A percentile compares a stretch with the other conserved stretches of the same genome.
Conservation (phyloP, 2,888 invertebrate species). For the Eupithecia abbreviata region DNA sequence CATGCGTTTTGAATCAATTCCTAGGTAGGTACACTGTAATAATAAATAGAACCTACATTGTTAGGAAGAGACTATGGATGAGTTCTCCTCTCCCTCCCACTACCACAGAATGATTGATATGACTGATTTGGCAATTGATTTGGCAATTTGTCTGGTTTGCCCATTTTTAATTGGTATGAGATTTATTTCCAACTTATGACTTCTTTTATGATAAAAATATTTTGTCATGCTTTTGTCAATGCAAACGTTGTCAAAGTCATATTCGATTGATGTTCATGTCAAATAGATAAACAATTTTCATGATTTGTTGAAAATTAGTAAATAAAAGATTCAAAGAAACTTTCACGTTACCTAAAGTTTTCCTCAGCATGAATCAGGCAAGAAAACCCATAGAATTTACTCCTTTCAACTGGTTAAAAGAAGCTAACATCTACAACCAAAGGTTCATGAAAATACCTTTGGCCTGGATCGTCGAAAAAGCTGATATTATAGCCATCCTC, state of each 20-base stretch:
- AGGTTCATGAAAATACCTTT: conserved; percentile 51
- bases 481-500: conserved; percentile 63
- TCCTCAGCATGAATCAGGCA: background rate
- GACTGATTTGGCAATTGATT: too few relatives aligned
- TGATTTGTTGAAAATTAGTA: background rate
- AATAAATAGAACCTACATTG: background rate
- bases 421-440: conserved; percentile 55
- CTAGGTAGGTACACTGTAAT: too few relatives aligned
- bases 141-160: too few relatives aligned
- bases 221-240: background rate
- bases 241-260: background rate
- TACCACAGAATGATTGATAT: too few relatives aligned
- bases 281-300: background rate
- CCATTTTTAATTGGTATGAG: too few relatives aligned
- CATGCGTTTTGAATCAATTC: background rate
- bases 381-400: conserved; percentile 18
- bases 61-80: background rate
- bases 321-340: background rate
- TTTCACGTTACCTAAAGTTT: background rate
- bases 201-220: too few relatives aligned
- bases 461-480: conserved; percentile 62
- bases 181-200: too few relatives aligned
- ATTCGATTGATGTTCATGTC: background rate
- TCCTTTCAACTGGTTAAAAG: conserved; percentile 62
- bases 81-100: too few relatives aligned